Conservation (phyloP, 1,140 invertebrate genomes). For the Drosophila malerkotliana region DNA sequence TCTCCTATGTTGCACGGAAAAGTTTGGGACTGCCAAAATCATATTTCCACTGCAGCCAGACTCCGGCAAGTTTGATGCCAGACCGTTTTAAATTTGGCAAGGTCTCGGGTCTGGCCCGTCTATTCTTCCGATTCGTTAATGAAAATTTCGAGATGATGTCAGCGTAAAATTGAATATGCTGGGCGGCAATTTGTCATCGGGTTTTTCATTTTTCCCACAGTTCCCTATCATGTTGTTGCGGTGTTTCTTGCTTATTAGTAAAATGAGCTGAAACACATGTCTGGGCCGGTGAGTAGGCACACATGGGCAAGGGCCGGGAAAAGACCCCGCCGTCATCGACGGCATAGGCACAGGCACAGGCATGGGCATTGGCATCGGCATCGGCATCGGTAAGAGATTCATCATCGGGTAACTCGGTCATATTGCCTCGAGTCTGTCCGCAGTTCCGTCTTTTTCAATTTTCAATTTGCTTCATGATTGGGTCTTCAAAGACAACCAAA, state of each 20-base stretch:
- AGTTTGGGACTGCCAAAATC: constrained; percentile 35
- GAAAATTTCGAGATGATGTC: constrained; percentile 48
- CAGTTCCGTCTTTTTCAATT: constrained; percentile 30
- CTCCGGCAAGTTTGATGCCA: constrained; percentile 16
- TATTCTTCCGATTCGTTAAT: constrained; percentile 34
- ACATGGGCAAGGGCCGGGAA: constrained; percentile 20
- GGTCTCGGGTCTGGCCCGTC: constrained; percentile 7
- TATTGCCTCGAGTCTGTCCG: constrained; percentile 25
- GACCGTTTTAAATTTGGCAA: constrained; percentile 40
- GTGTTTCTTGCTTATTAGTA: constrained; percentile 68
- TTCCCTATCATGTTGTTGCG: not conserved
- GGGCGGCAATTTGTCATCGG: constrained; percentile 68
- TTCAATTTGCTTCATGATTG: constrained; percentile 51
- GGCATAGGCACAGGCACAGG: no score
- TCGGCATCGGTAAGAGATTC: constrained; percentile 57
- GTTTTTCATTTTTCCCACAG: constrained; percentile 26
- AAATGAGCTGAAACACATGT: constrained; percentile 79
- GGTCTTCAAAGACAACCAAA: constrained; percentile 29
- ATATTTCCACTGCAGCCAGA: constrained; percentile 44
- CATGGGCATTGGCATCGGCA: constrained; percentile 13
- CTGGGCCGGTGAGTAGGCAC: constrained; percentile 9
- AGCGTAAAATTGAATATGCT: constrained; percentile 58
- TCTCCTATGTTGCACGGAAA: constrained; percentile 14
- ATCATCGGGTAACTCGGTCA: constrained; percentile 46
- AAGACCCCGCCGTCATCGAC: constrained; percentile 38